Conservation (phyloP, 2,888 invertebrate species). For the Aphidoletes aphidimyza region DNA sequence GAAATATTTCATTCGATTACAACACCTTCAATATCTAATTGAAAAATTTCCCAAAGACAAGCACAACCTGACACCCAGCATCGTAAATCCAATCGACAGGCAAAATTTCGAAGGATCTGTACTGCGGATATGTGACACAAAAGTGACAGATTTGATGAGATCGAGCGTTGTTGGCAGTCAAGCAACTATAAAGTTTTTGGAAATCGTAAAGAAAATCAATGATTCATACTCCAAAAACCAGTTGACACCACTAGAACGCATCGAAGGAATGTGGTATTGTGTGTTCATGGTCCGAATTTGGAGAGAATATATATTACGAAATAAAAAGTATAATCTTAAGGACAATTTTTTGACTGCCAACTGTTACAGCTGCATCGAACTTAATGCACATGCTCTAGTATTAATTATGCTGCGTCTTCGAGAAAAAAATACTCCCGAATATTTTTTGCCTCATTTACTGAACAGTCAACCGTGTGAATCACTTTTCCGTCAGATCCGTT, state of each 20-base stretch:
- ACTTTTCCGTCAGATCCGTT: not conserved
- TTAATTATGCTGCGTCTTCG: not conserved
- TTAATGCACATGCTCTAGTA: slow-evolving; percentile 27
- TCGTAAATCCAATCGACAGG: not conserved
- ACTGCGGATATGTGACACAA: not conserved
- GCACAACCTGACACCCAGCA: not conserved
- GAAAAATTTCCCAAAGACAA: not conserved
- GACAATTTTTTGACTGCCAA: not conserved
- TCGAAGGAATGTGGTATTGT: not conserved
- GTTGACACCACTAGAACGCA: not conserved
- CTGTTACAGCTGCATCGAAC: slow-evolving; percentile 23
- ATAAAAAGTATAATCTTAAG: not conserved
- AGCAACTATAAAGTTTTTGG: not conserved
- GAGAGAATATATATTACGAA: not conserved
- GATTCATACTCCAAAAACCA: not conserved
- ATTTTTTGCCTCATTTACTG: too few species aligned
- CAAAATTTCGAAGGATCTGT: not conserved
- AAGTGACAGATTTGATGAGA: not conserved
- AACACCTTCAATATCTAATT: not conserved
- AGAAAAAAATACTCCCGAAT: not conserved
- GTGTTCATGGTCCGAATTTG: not conserved
- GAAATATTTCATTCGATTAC: not conserved
- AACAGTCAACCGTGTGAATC: not conserved
- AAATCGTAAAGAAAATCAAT: not conserved
- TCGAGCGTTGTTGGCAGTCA: not conserved